phyloP scores from a whole-genome alignment of 2,888 invertebrate genomes.

The Ochropleura leucogaster region DNA sequence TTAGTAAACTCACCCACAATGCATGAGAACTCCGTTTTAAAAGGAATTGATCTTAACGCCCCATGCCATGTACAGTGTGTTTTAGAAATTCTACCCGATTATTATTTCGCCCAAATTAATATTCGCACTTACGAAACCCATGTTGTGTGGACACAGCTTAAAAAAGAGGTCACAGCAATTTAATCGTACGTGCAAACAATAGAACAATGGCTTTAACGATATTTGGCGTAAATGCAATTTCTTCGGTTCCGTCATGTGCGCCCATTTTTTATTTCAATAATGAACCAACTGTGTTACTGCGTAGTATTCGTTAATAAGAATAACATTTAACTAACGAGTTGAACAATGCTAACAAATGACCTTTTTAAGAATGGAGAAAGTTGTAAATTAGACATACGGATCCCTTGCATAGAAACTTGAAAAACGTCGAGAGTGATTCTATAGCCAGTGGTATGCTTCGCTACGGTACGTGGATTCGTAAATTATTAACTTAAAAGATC shows the following conservation, averaged over 20 bases:
- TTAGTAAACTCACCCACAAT: slow-evolving; percentile 16
- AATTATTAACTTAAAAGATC: neutral
- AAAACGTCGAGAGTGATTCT: neutral
- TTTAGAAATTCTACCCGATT: slow-evolving; percentile 10
- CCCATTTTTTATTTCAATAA: slow-evolving; percentile 23
- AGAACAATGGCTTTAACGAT: slow-evolving; percentile 50
- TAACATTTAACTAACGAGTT: slow-evolving; percentile 9
- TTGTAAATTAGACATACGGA: slow-evolving; percentile 6
- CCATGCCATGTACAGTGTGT: neutral
- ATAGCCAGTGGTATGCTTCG: neutral
- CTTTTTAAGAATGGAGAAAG: slow-evolving; percentile 22
- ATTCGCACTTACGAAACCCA: slow-evolving; percentile 21
- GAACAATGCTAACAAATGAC: neutral
- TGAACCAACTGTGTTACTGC: slow-evolving; percentile 21
- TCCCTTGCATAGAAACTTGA: slow-evolving; percentile 13
- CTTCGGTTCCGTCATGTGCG: slow-evolving; percentile 46
- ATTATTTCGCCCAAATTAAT: slow-evolving; percentile 9
- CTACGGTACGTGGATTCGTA: slow-evolving; percentile 1
- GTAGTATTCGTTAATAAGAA: slow-evolving; percentile 7
- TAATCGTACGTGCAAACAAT: slow-evolving; percentile 34
- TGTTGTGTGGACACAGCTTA: slow-evolving; percentile 28
- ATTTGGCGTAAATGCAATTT: slow-evolving; percentile 38
- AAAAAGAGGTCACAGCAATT: slow-evolving; percentile 42
- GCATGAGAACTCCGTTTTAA: slow-evolving; percentile 28
- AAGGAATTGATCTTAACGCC: slow-evolving; percentile 15